phyloP scores from a whole-genome alignment of 2,888 invertebrate genomes.

The Aporophyla nigra region DNA sequence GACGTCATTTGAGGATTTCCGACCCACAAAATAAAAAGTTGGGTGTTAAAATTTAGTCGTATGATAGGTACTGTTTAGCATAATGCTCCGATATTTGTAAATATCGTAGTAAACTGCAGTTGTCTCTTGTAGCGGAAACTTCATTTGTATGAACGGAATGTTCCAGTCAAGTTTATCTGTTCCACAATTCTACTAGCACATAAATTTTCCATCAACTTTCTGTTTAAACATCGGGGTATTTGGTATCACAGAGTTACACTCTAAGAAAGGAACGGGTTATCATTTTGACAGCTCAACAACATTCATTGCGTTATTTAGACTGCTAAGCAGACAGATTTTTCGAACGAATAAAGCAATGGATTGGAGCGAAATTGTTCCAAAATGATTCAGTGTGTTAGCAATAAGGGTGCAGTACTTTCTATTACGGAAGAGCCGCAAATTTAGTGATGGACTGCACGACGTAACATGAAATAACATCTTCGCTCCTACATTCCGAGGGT shows the following conservation, averaged over 20 bases:
- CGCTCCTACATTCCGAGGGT: not conserved
- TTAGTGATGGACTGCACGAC: not conserved
- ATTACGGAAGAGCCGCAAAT: not conserved
- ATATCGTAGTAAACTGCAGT: constrained; percentile 1
- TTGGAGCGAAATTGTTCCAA: no score
- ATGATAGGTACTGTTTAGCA: not conserved
- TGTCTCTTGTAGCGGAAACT: constrained; percentile 2
- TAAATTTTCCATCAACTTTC: not conserved
- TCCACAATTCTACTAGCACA: not conserved
- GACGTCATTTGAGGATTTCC: no score
- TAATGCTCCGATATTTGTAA: constrained; percentile 19
- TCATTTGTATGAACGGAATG: constrained; percentile 21
- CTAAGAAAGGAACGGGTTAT: no score
- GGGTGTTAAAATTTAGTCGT: not conserved
- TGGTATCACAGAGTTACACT: no score
- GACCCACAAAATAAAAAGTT: not conserved
- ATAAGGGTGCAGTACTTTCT: no score
- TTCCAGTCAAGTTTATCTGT: constrained; percentile 10
- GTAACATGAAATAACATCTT: not conserved
- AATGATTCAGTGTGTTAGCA: no score
- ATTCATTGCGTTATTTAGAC: no score
- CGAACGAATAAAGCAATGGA: no score
- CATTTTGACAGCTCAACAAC: no score
- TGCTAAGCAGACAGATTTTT: no score
- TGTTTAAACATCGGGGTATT: not conserved